Evolutionary conservation across 2,797 vertebrate species (phyloP).

Genomic region (Notamacropus eugenii): DNA sequence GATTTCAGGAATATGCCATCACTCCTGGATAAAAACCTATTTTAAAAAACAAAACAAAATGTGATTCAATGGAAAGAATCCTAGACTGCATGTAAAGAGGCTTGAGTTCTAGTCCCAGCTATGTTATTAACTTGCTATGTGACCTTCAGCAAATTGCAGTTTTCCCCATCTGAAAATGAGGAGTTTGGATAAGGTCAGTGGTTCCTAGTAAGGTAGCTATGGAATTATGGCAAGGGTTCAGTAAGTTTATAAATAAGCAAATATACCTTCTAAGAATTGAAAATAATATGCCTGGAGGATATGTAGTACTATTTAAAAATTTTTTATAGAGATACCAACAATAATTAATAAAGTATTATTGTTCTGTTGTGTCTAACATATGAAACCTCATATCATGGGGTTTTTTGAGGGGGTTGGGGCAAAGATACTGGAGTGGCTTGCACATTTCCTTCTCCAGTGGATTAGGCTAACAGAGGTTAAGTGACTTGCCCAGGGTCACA

Average conservation of each 20-base stretch:
- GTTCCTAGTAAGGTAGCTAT: not conserved
- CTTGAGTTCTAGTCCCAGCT: not conserved
- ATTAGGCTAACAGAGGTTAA: not conserved
- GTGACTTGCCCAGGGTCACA: not conserved
- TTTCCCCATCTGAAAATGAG: not conserved
- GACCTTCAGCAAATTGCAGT: not conserved
- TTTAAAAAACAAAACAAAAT: not conserved
- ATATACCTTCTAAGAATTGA: not conserved
- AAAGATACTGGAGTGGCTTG: not conserved
- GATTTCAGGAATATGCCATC: not conserved
- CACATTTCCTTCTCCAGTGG: not conserved
- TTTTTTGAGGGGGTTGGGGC: not conserved
- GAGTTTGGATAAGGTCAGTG: not conserved
- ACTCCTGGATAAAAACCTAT: not conserved
- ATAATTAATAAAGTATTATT: not conserved
- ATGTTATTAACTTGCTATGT: not conserved
- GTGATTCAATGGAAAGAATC: not conserved
- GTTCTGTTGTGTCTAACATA: not conserved
- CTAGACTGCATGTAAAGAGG: not conserved
- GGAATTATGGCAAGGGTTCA: not conserved
- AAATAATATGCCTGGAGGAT: not conserved
- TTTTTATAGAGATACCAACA: not conserved
- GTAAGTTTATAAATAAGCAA: not conserved
- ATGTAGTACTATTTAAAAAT: not conserved
- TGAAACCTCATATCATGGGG: not conserved